Evolutionary conservation across 2,797 vertebrate species (phyloP).

Genomic region (Lepidocolaptes lacrymiger): DNA sequence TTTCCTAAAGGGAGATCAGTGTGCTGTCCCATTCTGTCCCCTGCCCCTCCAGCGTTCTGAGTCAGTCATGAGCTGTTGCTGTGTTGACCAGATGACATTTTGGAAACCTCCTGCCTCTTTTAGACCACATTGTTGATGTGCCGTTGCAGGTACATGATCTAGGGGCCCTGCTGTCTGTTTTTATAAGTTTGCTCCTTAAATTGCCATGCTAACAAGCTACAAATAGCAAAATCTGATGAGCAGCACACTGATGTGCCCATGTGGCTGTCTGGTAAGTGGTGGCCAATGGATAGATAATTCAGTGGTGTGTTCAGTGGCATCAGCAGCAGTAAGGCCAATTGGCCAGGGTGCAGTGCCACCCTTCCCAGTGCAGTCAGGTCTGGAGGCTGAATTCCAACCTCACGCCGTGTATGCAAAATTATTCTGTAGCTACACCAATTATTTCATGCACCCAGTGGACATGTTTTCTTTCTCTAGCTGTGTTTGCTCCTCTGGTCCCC

Average conservation of each 20-base stretch:
- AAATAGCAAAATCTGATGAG: not conserved
- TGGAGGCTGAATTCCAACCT: not conserved
- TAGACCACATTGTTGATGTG: not conserved
- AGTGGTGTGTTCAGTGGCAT: not conserved
- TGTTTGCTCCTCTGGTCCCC: not conserved
- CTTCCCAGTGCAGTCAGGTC: not conserved
- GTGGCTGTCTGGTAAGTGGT: not conserved
- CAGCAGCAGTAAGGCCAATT: not conserved
- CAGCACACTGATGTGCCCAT: not conserved
- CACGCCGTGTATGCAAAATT: not conserved
- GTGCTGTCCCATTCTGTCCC: not conserved
- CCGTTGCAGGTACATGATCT: fast-evolving
- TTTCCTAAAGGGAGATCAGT: not conserved
- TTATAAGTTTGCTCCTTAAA: not conserved
- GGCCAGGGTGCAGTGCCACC: not conserved
- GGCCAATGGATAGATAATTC: not conserved
- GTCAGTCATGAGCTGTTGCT: not conserved
- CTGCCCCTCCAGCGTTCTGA: not conserved
- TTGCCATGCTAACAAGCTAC: not conserved
- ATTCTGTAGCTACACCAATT: not conserved
- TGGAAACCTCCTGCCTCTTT: not conserved
- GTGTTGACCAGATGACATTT: not conserved
- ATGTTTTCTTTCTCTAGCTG: not conserved
- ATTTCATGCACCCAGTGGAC: not conserved
- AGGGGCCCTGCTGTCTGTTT: not conserved